Evolutionary conservation across 1,140 invertebrate species (phyloP).

Genomic region (Sinonovacula constricta): DNA sequence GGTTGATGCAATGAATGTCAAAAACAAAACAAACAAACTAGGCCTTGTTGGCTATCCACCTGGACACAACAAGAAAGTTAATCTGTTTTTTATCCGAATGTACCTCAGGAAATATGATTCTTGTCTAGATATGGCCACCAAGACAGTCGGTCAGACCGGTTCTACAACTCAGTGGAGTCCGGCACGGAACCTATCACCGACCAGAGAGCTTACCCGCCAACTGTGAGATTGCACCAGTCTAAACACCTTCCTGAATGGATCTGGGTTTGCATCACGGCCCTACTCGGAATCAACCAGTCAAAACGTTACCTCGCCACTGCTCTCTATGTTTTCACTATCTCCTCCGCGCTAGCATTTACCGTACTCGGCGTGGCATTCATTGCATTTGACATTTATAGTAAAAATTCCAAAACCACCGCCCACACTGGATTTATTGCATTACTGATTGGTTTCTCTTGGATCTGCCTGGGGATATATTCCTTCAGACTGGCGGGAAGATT

Average conservation of each 20-base stretch:
- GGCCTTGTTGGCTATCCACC: too few species aligned
- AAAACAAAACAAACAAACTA: too few species aligned
- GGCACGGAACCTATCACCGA: background rate
- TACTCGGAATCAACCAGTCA: conserved; percentile 63
- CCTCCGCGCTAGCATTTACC: conserved; percentile 61
- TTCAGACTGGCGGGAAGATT: conserved; percentile 70
- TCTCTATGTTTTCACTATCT: conserved; percentile 73
- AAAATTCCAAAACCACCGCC: conserved; percentile 71
- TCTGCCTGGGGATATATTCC: conserved; percentile 74
- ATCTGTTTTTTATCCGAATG: too few species aligned
- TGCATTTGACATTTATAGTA: conserved; percentile 74
- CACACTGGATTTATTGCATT: conserved; percentile 72
- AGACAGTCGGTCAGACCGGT: too few species aligned
- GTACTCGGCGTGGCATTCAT: conserved; percentile 68
- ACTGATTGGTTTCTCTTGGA: conserved; percentile 73
- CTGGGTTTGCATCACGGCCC: conserved; percentile 62
- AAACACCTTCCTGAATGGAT: conserved; percentile 62
- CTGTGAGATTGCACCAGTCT: conserved; percentile 56
- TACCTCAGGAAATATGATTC: too few species aligned
- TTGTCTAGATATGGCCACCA: too few species aligned
- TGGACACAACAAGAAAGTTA: too few species aligned
- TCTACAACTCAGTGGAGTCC: conserved; percentile 39
- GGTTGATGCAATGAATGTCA: too few species aligned
- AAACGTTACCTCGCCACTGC: conserved; percentile 68
- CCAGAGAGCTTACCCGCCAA: too few species aligned